Evolutionary conservation across 1,140 invertebrate genomes (phyloP), one percentile per base, ranked within the genome.

Genomic region (Agrypnia vestita): DNA sequence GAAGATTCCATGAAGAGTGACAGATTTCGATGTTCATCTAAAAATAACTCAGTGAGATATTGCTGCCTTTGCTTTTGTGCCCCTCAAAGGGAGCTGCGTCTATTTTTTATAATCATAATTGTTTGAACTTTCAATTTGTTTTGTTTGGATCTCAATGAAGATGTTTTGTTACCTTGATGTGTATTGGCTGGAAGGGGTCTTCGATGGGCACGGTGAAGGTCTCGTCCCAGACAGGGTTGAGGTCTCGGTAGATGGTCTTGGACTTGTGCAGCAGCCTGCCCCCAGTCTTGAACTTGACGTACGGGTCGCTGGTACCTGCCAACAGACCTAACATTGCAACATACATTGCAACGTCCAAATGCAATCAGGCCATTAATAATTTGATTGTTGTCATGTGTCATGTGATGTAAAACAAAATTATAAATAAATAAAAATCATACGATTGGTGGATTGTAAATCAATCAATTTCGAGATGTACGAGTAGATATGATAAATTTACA

Each of bases 171-270:
- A 96, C 96, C 92, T 98, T 97, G 75, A 99, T 92, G 77, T 94
- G 92, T 49, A 99, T 91, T 8, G 95, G 94, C 85, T 94, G 92
- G 85, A 97, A 97, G 1, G 97, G 96, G 91, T 99, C 97, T 89
- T 97, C 98, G 82, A 99, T 94, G 51, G 97, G 96, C 76, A 99
- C 91, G 21, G 96, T 96, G 88, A 99, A 98, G 83, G 94, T 96
- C 89, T 99, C 98, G 86, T 99, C 95, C 98, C 98, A 99, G 71
- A 94, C 90, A 44, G 98, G 97, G 90, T 98, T 97, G 69, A 97
- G 90, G 85, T 97, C 96, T 82, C 96, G 91, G 86, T 95, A 94
- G 82, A 98, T 95, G 74, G 95, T 97, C 87, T 96, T 94, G 81
- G 96, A 97, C 89, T 99, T 98, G 90, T 98, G 97, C 78, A 98